Conservation (phyloP, 1,140 invertebrate genomes). For the Ptiloglossa arizonensis region DNA sequence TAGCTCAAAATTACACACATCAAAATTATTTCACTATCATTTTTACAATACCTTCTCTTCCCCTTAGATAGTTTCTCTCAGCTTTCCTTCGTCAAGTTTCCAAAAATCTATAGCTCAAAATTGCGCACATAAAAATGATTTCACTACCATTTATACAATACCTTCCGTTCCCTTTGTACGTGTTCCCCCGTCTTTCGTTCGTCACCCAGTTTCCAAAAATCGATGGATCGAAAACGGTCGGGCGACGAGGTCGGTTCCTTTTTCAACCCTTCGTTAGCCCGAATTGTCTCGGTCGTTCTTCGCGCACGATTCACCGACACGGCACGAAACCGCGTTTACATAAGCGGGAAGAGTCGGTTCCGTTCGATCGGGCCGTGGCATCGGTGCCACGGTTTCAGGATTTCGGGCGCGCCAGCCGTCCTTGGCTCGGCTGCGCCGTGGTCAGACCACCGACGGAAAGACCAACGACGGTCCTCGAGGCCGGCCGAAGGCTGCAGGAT, state of each 20-base stretch:
- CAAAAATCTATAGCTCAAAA: too few relatives aligned
- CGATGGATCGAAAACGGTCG: background rate
- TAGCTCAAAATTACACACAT: too few relatives aligned
- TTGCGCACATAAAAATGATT: too few relatives aligned
- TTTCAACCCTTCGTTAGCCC: background rate
- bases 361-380: constrained; percentile 2
- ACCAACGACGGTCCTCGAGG: constrained; percentile 35
- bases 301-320: background rate
- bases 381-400: constrained; percentile 37
- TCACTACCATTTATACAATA: too few relatives aligned
- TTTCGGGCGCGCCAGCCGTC: constrained; percentile 53
- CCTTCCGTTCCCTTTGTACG: too few relatives aligned
- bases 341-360: background rate
- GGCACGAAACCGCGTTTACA: background rate
- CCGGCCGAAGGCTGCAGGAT: constrained; percentile 46
- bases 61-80: too few relatives aligned
- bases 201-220: background rate
- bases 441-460: constrained; percentile 2
- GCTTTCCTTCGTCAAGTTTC: too few relatives aligned
- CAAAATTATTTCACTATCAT: too few relatives aligned
- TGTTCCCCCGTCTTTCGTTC: too few relatives aligned
- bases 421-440: constrained; percentile 51
- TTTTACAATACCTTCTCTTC: too few relatives aligned
- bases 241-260: background rate
- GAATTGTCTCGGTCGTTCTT: background rate